Evolutionary conservation across 2,888 invertebrate species (phyloP).

Genomic region (Lasiommata megera): DNA sequence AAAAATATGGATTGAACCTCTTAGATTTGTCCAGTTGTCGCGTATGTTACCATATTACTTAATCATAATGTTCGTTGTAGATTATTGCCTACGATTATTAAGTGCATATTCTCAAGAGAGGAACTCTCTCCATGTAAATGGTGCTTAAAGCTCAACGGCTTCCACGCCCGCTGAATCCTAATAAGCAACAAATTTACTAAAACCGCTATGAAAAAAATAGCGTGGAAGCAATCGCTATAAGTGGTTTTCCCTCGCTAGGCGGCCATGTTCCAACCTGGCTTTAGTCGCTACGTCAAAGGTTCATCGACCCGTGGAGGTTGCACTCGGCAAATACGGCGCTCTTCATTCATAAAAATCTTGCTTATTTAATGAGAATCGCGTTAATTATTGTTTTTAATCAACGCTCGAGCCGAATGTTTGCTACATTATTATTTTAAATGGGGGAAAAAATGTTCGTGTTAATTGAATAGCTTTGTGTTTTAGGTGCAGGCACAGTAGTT

Average conservation of each 20-base stretch:
- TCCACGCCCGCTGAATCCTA: constrained; percentile 35
- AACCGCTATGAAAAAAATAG: constrained; percentile 47
- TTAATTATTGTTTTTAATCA: constrained; percentile 27
- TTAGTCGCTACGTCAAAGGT: constrained; percentile 34
- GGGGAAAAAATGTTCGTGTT: constrained; percentile 8
- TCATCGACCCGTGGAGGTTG: constrained; percentile 37
- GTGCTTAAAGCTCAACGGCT: constrained; percentile 6
- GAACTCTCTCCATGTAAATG: too few species aligned
- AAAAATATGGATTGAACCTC: too few species aligned
- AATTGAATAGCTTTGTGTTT: constrained; percentile 14
- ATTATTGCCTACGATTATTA: too few species aligned
- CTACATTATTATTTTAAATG: constrained; percentile 16
- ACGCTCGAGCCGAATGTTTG: constrained; percentile 14
- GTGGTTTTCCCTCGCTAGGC: constrained; percentile 59
- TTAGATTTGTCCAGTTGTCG: too few species aligned
- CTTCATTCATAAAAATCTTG: constrained; percentile 40
- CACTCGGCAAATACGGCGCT: constrained; percentile 34
- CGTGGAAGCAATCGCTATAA: constrained; percentile 62
- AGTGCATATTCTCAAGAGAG: too few species aligned
- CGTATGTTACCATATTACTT: too few species aligned
- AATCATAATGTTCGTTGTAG: too few species aligned
- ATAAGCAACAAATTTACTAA: constrained; percentile 39
- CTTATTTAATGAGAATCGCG: constrained; percentile 20
- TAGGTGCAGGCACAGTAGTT: not conserved
- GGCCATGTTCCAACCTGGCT: constrained; percentile 46